Base-by-base conservation (phyloP, 2,888 invertebrate species). In the Drosophila subquinaria region DNA sequence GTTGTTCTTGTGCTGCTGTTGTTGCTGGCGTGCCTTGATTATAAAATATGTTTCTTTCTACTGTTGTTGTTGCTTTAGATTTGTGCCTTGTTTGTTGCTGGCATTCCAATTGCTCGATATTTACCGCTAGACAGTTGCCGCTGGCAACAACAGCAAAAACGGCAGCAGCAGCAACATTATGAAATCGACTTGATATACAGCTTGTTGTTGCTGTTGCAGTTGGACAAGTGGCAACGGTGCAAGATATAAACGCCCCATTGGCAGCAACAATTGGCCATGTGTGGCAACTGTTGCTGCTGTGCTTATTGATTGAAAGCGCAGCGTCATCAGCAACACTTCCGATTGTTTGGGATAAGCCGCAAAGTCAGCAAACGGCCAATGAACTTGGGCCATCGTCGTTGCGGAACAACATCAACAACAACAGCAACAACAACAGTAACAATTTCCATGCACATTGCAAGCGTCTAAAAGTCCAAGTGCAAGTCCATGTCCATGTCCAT, bases 261-360 rank as follows among this genome's bases (percentile, higher is more conserved):
- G 57, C 60, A 43, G 77, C 76, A 76, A 60, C 76, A 73, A 63
- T 73, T 76, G 76, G 52, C 61, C 76, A 68, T 76, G 59, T 69
- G 77, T 57, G 55, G 77, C 63, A 68, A 60, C 51, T 72, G 63
- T 48, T 57, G 73, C 15, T 42, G 70, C 27, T 62, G 43, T 27
- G 70, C 51, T 78, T 83, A 81, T 83, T 81, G 84, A 83, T 81
- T 83, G 66, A 17, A 69, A 81, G 73, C 63, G 84, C 81, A 79
- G 76, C 71, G 73, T 69, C 69, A 69, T 75, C 60, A 50, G 48
- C 60, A 68, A 68, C 70, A 82, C 82, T 82, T 82, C 82, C 82
- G 82, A 82, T 71, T 52, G 48, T 45, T 23, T 52, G 42, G 68
- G 75, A 60, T 78, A 68, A 78, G 76, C 64, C 57, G 43, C 60